phyloP scores from a whole-genome alignment of 2,797 vertebrate species.

The Cirrhinus molitorella region DNA sequence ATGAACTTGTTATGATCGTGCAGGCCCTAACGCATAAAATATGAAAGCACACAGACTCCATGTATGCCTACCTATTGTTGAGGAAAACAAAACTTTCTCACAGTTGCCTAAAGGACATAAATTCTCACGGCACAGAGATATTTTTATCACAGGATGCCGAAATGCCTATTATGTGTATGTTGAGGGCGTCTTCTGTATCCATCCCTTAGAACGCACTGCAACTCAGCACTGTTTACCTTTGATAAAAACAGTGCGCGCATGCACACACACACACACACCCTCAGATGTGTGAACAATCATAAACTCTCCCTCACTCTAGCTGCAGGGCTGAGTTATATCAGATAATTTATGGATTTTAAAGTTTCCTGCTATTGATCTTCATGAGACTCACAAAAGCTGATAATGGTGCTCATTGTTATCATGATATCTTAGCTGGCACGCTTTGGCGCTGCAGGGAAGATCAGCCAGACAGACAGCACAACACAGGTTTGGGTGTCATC shows the following conservation, averaged over 20 bases:
- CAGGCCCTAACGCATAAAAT: not conserved
- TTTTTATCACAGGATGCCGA: slow-evolving; percentile 2
- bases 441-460: slow-evolving; percentile 16
- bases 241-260: slow-evolving; percentile 14
- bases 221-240: slow-evolving; percentile 35
- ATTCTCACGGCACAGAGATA: slow-evolving; percentile 14
- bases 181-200: slow-evolving; percentile 33
- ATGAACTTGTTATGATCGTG: not conserved
- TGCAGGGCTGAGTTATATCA: not conserved
- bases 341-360: slow-evolving; percentile 32
- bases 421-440: slow-evolving; percentile 13
- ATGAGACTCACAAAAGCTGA: not conserved
- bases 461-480: not conserved
- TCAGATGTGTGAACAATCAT: not conserved
- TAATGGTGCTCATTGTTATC: slow-evolving; percentile 35
- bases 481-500: slow-evolving; percentile 3
- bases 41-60: not conserved
- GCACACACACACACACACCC: too few species aligned
- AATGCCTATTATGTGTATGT: slow-evolving; percentile 16
- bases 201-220: slow-evolving; percentile 26
- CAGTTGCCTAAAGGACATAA: not conserved
- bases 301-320: not conserved
- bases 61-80: not conserved
- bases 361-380: slow-evolving; percentile 31
- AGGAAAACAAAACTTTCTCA: not conserved